Evolutionary conservation across 2,888 invertebrate species (phyloP).

Genomic region (Dione juno): DNA sequence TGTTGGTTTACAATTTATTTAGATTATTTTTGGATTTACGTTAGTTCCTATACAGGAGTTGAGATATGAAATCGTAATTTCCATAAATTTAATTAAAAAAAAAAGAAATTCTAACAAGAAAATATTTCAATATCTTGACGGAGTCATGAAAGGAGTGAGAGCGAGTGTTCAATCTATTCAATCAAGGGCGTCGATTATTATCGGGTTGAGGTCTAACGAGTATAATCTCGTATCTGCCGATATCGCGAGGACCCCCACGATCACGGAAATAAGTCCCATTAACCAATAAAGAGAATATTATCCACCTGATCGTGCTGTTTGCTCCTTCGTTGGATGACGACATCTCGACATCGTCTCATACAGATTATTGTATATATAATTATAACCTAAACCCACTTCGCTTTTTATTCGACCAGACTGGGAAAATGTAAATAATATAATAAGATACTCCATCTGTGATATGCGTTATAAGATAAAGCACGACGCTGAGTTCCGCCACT

Average conservation of each 20-base stretch:
- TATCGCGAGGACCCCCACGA: slow-evolving; percentile 36
- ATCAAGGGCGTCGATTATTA: slow-evolving; percentile 71
- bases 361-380: background rate
- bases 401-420: no score
- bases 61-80: no score
- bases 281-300: slow-evolving; percentile 60
- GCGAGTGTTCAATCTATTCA: no score
- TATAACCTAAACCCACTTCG: no score
- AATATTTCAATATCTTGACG: slow-evolving; percentile 54
- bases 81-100: no score
- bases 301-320: slow-evolving; percentile 24
- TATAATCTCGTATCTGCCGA: slow-evolving; percentile 62
- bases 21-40: no score
- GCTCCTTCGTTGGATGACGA: background rate
- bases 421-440: no score
- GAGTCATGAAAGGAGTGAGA: slow-evolving; percentile 62
- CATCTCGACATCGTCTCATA: background rate
- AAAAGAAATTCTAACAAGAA: background rate
- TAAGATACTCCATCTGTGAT: no score
- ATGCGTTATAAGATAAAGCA: no score
- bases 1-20: no score
- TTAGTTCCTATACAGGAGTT: no score
- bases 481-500: no score
- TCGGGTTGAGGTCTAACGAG: slow-evolving; percentile 60
- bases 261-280: slow-evolving; percentile 62